Conservation (phyloP, 2,888 invertebrate genomes). For the Therioaphis trifolii region DNA sequence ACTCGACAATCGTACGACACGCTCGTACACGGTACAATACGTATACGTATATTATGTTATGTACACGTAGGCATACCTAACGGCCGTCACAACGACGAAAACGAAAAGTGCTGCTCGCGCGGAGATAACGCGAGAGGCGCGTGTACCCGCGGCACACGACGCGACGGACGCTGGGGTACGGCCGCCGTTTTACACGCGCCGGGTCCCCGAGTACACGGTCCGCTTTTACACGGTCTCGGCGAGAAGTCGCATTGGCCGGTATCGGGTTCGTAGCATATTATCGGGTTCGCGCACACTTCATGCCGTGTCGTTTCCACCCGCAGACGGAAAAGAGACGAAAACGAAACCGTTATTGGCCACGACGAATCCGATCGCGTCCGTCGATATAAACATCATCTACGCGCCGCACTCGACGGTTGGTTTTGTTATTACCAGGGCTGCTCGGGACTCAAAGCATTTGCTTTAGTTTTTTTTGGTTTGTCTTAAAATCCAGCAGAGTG, state of each 20-base stretch:
- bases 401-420: no score
- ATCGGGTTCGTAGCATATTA: background rate
- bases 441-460: no score
- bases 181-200: background rate
- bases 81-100: slow-evolving; percentile 25
- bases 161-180: background rate
- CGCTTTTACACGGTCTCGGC: slow-evolving; percentile 7
- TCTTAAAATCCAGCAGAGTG: no score
- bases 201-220: background rate
- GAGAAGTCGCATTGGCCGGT: background rate
- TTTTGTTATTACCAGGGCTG: no score
- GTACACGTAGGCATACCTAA: background rate
- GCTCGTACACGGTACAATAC: background rate
- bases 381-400: no score
- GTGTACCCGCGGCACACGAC: no score
- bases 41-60: background rate
- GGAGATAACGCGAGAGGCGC: background rate
- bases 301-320: background rate
- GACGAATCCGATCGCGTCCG: no score
- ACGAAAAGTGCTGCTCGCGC: slow-evolving; percentile 28
- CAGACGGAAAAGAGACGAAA: no score
- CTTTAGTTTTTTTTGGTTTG: no score
- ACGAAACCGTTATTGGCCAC: no score
- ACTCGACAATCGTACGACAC: slow-evolving; percentile 3
- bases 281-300: background rate